Percentiles rank a stretch among this genome's conserved stretches.
Conservation (phyloP, 1,140 invertebrate genomes). For the Pentalonia nigronervosa region DNA sequence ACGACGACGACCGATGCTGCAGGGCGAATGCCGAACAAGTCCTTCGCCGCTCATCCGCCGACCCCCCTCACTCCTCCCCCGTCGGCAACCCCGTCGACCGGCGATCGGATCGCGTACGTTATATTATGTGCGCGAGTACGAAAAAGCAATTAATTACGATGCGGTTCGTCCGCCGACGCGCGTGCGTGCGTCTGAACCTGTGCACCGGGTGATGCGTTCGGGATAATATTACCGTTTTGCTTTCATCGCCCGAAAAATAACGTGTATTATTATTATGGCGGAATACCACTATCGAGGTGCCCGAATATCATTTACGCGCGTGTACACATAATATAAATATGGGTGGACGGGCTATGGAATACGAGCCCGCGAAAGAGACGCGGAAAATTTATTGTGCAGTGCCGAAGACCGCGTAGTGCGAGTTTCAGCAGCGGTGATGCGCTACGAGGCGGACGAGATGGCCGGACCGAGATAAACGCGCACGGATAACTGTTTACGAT, state of each 20-base stretch:
- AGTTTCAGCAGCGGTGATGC: neutral
- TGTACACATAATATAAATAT: neutral
- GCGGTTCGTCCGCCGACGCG: neutral
- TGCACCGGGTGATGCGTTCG: neutral
- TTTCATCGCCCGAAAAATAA: constrained; percentile 23
- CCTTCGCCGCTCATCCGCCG: neutral
- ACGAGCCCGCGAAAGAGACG: neutral
- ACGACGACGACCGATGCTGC: neutral
- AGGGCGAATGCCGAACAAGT: constrained; percentile 37
- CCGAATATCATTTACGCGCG: neutral
- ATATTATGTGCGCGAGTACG: neutral
- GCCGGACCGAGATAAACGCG: neutral
- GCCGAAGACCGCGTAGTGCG: neutral
- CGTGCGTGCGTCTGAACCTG: neutral
- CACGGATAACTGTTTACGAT: neutral
- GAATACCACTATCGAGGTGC: neutral
- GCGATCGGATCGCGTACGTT: neutral
- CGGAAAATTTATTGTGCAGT: neutral
- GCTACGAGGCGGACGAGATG: neutral
- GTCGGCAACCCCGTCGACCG: neutral
- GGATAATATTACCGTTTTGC: constrained; percentile 9
- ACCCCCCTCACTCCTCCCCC: neutral
- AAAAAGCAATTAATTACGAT: constrained; percentile 51
- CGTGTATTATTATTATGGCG: neutral
- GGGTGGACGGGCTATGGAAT: neutral